A percentile compares a stretch with the other conserved stretches of the same genome.
These are phyloP conservation scores for Troides oblongomaculatus DNA, from an alignment of 2,888 invertebrate genomes.

Conservation along the genomic window DNA sequence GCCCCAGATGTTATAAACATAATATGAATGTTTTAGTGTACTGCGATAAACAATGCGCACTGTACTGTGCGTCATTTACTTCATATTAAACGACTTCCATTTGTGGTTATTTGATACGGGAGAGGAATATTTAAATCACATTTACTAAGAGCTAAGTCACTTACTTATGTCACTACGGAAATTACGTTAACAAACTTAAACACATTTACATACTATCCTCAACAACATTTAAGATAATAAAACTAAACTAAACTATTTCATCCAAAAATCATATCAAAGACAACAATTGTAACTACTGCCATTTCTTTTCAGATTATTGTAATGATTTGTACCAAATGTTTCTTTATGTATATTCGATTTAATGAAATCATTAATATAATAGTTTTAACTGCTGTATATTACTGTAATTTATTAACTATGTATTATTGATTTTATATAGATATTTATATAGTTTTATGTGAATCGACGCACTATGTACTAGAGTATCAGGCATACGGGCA, in stretches of 20 bases:
- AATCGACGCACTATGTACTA: slow-evolving; percentile 6
- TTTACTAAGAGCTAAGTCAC: neutral
- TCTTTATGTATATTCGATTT: too few species aligned
- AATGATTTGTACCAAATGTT: too few species aligned
- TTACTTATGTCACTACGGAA: neutral
- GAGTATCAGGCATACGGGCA: slow-evolving; percentile 19
- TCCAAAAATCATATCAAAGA: neutral
- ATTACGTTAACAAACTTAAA: neutral
- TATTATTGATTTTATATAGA: neutral
- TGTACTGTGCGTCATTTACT: slow-evolving; percentile 8
- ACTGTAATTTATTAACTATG: neutral
- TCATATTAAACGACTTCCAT: slow-evolving; percentile 13
- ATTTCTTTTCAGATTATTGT: too few species aligned
- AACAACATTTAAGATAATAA: neutral
- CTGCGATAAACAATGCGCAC: slow-evolving; percentile 15
- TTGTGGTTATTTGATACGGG: slow-evolving; percentile 14
- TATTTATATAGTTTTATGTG: neutral
- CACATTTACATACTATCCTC: too few species aligned
- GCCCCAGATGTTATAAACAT: neutral
- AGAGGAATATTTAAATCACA: slow-evolving; percentile 9
- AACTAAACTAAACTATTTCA: neutral
- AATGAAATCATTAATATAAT: too few species aligned
- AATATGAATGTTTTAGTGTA: neutral
- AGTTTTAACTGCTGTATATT: neutral
- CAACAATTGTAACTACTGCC: neutral